These are phyloP conservation scores for Coleophora flavipennella DNA, from an alignment of 2,888 invertebrate genomes.

Conservation along the genomic window DNA sequence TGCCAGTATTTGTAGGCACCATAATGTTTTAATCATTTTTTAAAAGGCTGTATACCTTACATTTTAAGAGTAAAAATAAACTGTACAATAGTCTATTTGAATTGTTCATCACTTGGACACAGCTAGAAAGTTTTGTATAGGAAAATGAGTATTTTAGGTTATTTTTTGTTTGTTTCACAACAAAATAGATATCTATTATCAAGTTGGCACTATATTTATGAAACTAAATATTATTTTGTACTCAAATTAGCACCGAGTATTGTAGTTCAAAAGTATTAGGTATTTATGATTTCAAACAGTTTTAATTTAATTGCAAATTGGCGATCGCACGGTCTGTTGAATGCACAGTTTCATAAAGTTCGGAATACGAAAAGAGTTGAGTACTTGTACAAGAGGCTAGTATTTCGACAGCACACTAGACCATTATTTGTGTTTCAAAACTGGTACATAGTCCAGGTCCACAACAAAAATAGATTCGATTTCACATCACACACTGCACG, in stretches of 20 bases:
- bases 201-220: constrained; percentile 38
- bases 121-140: neutral
- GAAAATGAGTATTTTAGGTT: no score
- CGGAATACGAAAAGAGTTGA: constrained; percentile 20
- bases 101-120: neutral
- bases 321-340: constrained; percentile 29
- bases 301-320: constrained; percentile 14
- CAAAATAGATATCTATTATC: constrained; percentile 2
- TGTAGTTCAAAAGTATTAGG: constrained; percentile 23
- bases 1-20: neutral
- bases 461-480: constrained; percentile 61
- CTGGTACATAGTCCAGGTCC: constrained; percentile 50
- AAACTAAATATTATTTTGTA: constrained; percentile 28
- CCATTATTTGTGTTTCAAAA: constrained; percentile 58
- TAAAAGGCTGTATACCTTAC: neutral
- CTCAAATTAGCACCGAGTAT: constrained; percentile 30
- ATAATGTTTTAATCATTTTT: no score
- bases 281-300: constrained; percentile 11
- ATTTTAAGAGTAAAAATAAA: neutral
- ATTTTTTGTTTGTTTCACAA: constrained; percentile 1
- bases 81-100: neutral
- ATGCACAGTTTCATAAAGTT: constrained; percentile 13
- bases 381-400: constrained; percentile 33
- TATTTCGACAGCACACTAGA: constrained; percentile 52
- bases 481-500: no score